Evolutionary conservation across 2,888 invertebrate genomes (phyloP), one percentile per base, ranked within the genome.

Genomic region (Pseudococcus longispinus): DNA sequence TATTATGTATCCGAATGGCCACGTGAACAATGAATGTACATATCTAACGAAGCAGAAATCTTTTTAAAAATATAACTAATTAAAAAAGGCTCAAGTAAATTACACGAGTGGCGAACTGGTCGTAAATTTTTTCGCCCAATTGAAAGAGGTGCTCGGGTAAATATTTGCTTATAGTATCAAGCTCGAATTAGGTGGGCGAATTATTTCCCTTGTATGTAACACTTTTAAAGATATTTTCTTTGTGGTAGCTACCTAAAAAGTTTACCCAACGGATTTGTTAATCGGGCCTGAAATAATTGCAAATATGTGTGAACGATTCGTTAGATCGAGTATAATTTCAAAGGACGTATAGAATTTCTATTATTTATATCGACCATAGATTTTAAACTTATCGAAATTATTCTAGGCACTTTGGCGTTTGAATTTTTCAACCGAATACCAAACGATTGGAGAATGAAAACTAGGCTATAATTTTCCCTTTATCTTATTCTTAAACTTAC

Each of bases 71-170:
- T 29, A 70, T 32, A 32, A 20, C 29, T 32, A 70, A 70, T 70
- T 70, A 70, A 70, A 70, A 70, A 70, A 70, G 70, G 70, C 70
- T 70, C 70, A 70, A 18, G 70, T 29, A 29, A 70, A 70, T 70
- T 32, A 29, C 26, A 18, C 18, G 6, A n/a, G n/a, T n/a, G n/a
- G n/a, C n/a, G n/a, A n/a, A 15, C 26, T 29, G 29, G 18, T 18
- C 70, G 29, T 70, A 70, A 70, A 18, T 70, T 70, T 70, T 37
- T 70, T 70, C 18, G 9, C 15, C 18, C 70, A 26, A 70, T 70
- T 60, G 60, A 9, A 60, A 5, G 13, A 60, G 60, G 60, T 23
- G 23, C 60, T 20, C 23, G 70, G 3, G 70, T 70, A 70, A 70
- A 70, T 70, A 70, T 70, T 70, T 70, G 70, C 70, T 70, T 3